These are phyloP conservation scores for Sarcophaga caerulescens DNA, from an alignment of 2,888 invertebrate genomes.

Conservation along the genomic window DNA sequence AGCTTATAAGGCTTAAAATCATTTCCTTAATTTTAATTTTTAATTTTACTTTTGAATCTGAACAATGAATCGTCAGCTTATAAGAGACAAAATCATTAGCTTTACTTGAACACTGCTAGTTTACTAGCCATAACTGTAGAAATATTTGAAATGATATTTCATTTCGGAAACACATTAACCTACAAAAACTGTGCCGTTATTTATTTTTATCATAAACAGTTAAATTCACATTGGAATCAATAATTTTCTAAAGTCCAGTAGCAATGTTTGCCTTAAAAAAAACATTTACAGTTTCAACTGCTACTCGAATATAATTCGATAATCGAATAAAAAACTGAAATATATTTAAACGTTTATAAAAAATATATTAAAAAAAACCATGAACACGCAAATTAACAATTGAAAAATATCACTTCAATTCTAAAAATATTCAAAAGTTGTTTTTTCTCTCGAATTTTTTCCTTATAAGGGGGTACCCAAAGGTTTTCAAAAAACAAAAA, in stretches of 20 bases:
- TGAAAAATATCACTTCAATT: slow-evolving; percentile 64
- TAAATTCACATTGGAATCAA: not conserved
- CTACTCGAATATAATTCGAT: not conserved
- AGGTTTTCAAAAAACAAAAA: not conserved
- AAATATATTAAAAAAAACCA: not conserved
- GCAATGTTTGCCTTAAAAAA: slow-evolving; percentile 51
- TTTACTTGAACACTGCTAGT: not conserved
- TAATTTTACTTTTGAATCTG: too few species aligned
- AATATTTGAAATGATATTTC: slow-evolving; percentile 4
- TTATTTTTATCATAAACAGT: slow-evolving; percentile 25
- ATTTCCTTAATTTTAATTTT: too few species aligned
- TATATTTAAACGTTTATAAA: not conserved
- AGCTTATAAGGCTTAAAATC: too few species aligned
- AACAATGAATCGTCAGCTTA: too few species aligned
- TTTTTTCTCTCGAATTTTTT: slow-evolving; percentile 6
- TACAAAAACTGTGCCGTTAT: slow-evolving; percentile 34
- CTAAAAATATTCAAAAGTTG: slow-evolving; percentile 50
- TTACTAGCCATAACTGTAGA: not conserved
- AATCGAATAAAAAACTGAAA: not conserved
- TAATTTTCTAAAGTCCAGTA: slow-evolving; percentile 55
- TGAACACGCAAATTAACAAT: slow-evolving; percentile 14
- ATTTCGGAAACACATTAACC: not conserved
- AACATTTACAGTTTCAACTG: slow-evolving; percentile 63
- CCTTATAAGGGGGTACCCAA: not conserved
- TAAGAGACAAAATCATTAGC: too few species aligned